phyloP scores from a whole-genome alignment of 2,888 invertebrate species.

The Rapana venosa region DNA sequence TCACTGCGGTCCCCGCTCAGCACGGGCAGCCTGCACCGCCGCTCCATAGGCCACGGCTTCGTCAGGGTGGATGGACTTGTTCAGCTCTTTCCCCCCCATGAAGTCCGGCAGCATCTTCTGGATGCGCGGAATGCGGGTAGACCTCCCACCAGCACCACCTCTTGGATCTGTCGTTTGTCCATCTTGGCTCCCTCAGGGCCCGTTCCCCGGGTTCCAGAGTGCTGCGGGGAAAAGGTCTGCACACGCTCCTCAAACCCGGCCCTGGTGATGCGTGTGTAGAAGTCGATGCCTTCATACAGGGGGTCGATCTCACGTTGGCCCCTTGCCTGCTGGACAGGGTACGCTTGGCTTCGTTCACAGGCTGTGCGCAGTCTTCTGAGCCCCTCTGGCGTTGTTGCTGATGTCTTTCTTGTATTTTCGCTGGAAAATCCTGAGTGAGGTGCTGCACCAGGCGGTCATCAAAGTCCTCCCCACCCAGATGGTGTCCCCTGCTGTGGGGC shows the following conservation, averaged over 20 bases:
- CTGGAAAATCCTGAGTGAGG: conserved; percentile 88
- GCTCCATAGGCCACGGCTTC: conserved; percentile 92
- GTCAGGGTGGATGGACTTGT: conserved; percentile 97
- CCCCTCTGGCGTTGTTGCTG: conserved; percentile 85
- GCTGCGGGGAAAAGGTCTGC: conserved; percentile 94
- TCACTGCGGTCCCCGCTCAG: conserved; percentile 85
- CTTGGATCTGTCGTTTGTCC: conserved; percentile 87
- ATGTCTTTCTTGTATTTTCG: conserved; percentile 86
- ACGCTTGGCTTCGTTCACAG: conserved; percentile 84
- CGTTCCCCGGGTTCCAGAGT: conserved; percentile 93
- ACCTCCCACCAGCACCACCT: conserved; percentile 87
- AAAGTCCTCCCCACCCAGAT: conserved; percentile 86
- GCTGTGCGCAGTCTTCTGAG: conserved; percentile 93
- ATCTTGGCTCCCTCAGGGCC: conserved; percentile 96
- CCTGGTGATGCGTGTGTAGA: conserved; percentile 94
- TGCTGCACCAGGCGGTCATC: conserved; percentile 92
- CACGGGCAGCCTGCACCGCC: conserved; percentile 79
- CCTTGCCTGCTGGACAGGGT: conserved; percentile 80
- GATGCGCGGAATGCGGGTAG: conserved; percentile 97
- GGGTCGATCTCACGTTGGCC: conserved; percentile 90
- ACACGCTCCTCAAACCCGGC: conserved; percentile 96
- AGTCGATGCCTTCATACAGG: conserved; percentile 94
- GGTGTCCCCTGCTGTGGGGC: conserved; percentile 92
- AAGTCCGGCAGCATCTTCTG: conserved; percentile 83
- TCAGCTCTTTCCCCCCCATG: conserved; percentile 81